A percentile compares a stretch with the other conserved stretches of the same genome.
These are phyloP conservation scores for Diphyllodes magnificus DNA, from an alignment of 2,113 vertebrate genomes.

Conservation along the genomic window DNA sequence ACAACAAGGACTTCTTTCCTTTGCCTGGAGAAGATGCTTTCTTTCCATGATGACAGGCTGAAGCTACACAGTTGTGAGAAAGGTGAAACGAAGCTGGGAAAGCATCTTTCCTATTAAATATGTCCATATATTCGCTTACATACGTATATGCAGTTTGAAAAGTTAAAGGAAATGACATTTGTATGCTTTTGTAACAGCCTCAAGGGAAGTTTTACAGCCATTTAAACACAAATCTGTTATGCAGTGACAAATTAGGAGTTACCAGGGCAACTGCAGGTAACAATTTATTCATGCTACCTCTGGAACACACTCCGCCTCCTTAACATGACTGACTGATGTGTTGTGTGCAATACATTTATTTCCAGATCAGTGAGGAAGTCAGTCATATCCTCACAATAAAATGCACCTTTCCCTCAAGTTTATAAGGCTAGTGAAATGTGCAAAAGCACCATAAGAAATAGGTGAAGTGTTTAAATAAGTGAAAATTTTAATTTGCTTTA, in stretches of 20 bases:
- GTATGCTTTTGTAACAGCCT: not conserved
- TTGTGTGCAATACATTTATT: not conserved
- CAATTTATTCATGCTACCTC: not conserved
- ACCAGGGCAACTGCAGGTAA: constrained; percentile 20
- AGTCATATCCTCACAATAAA: not conserved
- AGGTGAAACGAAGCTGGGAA: not conserved
- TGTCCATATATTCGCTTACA: not conserved
- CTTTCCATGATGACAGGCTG: not conserved
- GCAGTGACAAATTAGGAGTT: constrained; percentile 28
- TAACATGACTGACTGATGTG: not conserved
- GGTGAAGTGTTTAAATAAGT: not conserved
- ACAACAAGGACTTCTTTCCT: not conserved
- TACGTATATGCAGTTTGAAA: not conserved
- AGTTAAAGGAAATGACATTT: not conserved
- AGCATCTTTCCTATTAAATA: not conserved
- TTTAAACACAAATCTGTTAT: not conserved
- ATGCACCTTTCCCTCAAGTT: not conserved
- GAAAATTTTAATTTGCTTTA: not conserved
- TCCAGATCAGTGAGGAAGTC: not conserved
- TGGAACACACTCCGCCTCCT: not conserved
- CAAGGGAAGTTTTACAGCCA: not conserved
- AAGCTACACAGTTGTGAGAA: not conserved
- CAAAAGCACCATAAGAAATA: not conserved
- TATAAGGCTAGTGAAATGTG: not conserved
- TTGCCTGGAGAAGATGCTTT: not conserved